Conservation (phyloP, 2,888 invertebrate genomes). For the Lasioglossum calceatum region DNA sequence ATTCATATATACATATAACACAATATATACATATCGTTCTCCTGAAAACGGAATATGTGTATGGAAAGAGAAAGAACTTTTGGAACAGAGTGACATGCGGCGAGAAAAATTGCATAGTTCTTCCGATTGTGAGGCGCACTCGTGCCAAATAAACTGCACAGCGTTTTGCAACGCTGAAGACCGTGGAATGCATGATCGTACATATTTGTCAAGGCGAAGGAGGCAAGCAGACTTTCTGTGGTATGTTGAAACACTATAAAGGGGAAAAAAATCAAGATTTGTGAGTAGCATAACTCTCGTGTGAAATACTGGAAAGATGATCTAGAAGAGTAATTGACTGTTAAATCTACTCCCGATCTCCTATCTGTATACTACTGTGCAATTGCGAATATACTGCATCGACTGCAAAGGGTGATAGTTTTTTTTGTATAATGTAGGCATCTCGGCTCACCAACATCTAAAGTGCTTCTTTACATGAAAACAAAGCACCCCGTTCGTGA, state of each 20-base stretch:
- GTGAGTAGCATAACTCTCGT: slow-evolving; percentile 62
- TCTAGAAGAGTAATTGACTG: slow-evolving; percentile 64
- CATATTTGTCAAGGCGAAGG: slow-evolving; percentile 40
- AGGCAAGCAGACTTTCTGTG: slow-evolving; percentile 44
- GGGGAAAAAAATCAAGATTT: slow-evolving; percentile 44
- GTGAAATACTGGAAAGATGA: slow-evolving; percentile 63
- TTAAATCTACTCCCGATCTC: slow-evolving; percentile 70
- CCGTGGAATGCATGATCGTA: slow-evolving; percentile 45
- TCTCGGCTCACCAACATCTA: slow-evolving; percentile 64
- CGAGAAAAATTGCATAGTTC: slow-evolving; percentile 72
- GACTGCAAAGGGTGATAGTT: slow-evolving; percentile 68
- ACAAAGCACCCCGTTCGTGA: slow-evolving; percentile 59
- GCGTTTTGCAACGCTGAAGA: slow-evolving; percentile 58
- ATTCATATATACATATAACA: slow-evolving; percentile 6
- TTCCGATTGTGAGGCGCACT: slow-evolving; percentile 70
- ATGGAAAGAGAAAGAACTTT: slow-evolving; percentile 16
- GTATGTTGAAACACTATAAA: slow-evolving; percentile 46
- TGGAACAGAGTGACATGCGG: slow-evolving; percentile 17
- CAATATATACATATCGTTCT: slow-evolving; percentile 27
- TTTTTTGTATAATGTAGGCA: slow-evolving; percentile 69
- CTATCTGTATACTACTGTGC: slow-evolving; percentile 73
- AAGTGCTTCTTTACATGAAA: slow-evolving; percentile 64
- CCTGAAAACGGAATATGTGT: slow-evolving; percentile 34
- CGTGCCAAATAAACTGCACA: slow-evolving; percentile 75
- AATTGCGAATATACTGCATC: slow-evolving; percentile 71